Base-by-base conservation (phyloP, 2,888 invertebrate species). In the Chirona hameri region DNA sequence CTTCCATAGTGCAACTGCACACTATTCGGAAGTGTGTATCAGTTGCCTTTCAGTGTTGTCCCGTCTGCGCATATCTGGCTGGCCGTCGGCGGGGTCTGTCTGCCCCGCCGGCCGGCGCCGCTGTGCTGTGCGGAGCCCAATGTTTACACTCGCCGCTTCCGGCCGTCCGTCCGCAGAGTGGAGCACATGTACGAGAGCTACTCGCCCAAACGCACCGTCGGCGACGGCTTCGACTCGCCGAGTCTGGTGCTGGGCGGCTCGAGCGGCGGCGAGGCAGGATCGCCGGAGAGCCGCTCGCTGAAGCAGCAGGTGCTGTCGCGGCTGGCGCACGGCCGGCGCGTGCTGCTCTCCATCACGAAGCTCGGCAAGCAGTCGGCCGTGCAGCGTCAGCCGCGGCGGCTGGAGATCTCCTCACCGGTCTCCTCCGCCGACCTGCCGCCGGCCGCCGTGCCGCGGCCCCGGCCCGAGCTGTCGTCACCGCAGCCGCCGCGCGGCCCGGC, bases 181-280 rank as follows among this genome's bases (percentile, higher is more conserved):
- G 76, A 76, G 46, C 76, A 76, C 76, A 39, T 76, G 76, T 76
- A 76, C 76, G 76, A 76, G 39, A 76, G 39, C 76, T 76, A 39
- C 76, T 76, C 76, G 21, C 76, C 76, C 0, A 76, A 76, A 39
- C 76, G 76, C 39, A 76, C 76, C 21, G 76, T 76, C 27, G 76
- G 39, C 31, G 76, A 76, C 24, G 39, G 76, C 18, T 80, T 80
- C 79, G 79, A 80, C 52, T 52, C 79, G 0, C 79, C 79, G 0
- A 52, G 52, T 52, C 15, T 80, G 79, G 79, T 80, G 5, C 79
- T 80, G 79, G 79, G 79, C 79, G 79, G 79, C 27, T 52, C 27
- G 27, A 52, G 52, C 48, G 79, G 79, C 48, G 27, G 52, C 18
- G 52, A 29, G 46, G 14, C 79, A 10, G n/a, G 5, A 24, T 52